Conservation (phyloP, 2,113 vertebrate genomes). For the Micronisus gabar region DNA sequence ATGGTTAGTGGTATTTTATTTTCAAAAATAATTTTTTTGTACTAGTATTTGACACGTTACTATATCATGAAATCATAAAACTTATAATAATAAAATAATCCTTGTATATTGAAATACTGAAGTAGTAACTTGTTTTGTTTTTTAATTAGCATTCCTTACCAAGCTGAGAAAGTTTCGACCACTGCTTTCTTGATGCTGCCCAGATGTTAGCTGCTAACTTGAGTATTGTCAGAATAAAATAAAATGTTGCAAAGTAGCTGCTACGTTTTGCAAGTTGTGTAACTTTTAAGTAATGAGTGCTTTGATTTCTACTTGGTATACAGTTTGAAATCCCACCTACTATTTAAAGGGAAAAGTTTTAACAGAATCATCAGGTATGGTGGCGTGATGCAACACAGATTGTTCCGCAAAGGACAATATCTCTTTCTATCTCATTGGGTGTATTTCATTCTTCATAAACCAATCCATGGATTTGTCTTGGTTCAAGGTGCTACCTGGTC, state of each 20-base stretch:
- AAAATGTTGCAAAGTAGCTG: conserved; percentile 8
- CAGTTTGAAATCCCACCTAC: neutral
- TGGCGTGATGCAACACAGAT: neutral
- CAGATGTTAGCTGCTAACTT: conserved; percentile 1
- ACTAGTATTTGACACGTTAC: neutral
- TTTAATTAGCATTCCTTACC: conserved; percentile 86
- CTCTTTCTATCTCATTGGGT: neutral
- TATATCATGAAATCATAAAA: neutral
- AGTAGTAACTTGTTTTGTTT: conserved; percentile 28
- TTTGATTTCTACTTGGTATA: neutral
- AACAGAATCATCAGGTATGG: neutral
- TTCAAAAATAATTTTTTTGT: neutral
- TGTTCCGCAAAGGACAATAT: neutral
- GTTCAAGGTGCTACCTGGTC: conserved; percentile 20
- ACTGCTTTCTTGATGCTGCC: neutral
- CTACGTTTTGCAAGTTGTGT: conserved; percentile 27
- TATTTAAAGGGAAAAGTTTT: neutral
- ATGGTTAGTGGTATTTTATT: neutral
- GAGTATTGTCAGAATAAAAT: conserved; percentile 34
- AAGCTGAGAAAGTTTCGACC: conserved; percentile 83
- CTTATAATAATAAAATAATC: neutral
- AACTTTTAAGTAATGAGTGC: neutral
- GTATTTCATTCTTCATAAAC: conserved; percentile 80
- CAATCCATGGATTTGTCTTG: conserved; percentile 85
- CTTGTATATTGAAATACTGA: neutral